A percentile compares a stretch with the other conserved stretches of the same genome.
Evolutionary conservation across 2,888 invertebrate species (phyloP).

Genomic region (Sminthurinus aureus): DNA sequence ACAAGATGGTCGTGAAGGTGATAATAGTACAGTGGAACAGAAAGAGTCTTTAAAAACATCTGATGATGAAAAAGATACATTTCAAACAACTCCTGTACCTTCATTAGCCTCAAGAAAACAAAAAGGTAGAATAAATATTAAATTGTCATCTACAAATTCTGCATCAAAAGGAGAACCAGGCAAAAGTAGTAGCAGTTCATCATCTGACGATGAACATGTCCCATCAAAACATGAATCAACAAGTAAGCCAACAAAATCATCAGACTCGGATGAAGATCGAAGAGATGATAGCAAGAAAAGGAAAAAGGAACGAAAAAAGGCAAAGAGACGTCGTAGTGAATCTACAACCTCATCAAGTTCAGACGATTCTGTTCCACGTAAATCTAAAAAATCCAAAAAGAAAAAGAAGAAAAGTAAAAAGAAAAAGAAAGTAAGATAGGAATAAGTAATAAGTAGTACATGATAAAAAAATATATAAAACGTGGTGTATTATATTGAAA

Average conservation of each 20-base stretch:
- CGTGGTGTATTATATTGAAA: too few relatives aligned
- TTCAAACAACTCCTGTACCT: constrained; percentile 17
- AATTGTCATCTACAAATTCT: constrained; percentile 55
- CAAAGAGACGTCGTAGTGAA: constrained; percentile 46
- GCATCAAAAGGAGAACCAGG: constrained; percentile 58
- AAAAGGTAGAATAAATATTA: constrained; percentile 58
- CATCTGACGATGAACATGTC: constrained; percentile 64
- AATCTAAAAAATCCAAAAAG: constrained; percentile 58
- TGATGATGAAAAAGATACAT: constrained; percentile 21
- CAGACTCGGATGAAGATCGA: constrained; percentile 47
- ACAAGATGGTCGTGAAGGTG: constrained; percentile 26
- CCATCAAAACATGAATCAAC: constrained; percentile 49
- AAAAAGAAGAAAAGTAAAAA: constrained; percentile 59
- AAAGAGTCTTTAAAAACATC: constrained; percentile 19
- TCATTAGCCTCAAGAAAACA: constrained; percentile 49
- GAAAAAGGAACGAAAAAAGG: constrained; percentile 61
- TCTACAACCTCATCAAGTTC: constrained; percentile 51
- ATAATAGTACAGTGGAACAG: background rate
- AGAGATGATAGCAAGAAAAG: constrained; percentile 49
- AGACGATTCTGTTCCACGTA: constrained; percentile 49
- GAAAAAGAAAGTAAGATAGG: constrained; percentile 48
- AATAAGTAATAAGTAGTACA: too few relatives aligned
- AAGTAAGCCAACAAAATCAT: constrained; percentile 44
- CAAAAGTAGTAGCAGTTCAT: constrained; percentile 62
- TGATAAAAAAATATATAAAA: too few relatives aligned